A percentile compares a stretch with the other conserved stretches of the same genome.
These are phyloP conservation scores for Nycteola revayana DNA, from an alignment of 2,888 invertebrate species.

Conservation along the genomic window DNA sequence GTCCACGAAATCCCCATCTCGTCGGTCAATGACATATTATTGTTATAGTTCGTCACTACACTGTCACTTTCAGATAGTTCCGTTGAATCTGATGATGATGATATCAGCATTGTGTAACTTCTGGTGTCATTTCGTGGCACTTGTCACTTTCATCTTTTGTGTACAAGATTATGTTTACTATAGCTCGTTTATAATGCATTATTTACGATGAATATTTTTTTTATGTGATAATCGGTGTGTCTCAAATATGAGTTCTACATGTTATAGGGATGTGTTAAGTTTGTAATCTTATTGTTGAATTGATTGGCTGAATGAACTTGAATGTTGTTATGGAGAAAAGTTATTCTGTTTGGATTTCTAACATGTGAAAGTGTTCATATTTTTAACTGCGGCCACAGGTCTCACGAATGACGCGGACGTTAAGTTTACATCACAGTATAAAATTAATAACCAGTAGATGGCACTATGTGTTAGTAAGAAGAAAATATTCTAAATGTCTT, in stretches of 20 bases:
- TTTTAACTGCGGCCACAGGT: conserved; percentile 3
- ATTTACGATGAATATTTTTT: no score
- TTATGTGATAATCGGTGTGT: no score
- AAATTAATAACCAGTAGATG: no score
- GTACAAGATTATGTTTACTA: not conserved
- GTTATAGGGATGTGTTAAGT: no score
- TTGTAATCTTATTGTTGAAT: not conserved
- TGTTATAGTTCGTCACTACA: conserved; percentile 27
- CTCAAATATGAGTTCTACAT: no score
- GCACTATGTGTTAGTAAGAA: no score
- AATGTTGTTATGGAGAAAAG: conserved; percentile 9
- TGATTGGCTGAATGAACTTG: conserved; percentile 6
- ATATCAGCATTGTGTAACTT: conserved; percentile 40
- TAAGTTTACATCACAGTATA: conserved; percentile 1
- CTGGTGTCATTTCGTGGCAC: conserved; percentile 11
- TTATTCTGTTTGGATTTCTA: conserved; percentile 1
- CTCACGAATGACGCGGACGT: no score
- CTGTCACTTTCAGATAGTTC: conserved; percentile 39
- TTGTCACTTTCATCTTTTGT: conserved; percentile 10
- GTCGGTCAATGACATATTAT: conserved; percentile 19
- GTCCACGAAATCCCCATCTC: conserved; percentile 19
- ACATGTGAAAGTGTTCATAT: conserved; percentile 18
- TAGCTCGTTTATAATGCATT: conserved; percentile 4
- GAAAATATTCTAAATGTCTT: no score
- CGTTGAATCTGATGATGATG: conserved; percentile 33